These are phyloP conservation scores for Uria lomvia DNA, from an alignment of 2,113 vertebrate species.

Conservation along the genomic window DNA sequence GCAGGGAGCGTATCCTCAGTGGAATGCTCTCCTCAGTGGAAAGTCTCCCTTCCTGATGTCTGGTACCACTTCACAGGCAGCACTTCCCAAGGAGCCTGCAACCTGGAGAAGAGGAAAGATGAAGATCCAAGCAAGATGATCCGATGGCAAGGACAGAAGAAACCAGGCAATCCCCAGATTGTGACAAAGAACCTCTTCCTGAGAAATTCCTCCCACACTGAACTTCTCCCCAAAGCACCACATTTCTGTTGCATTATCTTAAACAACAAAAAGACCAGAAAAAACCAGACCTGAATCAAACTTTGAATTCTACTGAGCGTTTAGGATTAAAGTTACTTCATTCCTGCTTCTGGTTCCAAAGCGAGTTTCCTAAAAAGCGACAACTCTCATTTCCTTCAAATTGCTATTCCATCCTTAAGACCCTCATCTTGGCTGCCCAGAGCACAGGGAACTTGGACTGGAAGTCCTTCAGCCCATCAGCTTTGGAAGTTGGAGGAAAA, in stretches of 20 bases:
- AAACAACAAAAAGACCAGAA: not conserved
- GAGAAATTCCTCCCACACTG: not conserved
- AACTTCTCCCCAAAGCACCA: not conserved
- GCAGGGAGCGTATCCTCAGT: not conserved
- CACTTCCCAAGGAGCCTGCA: not conserved
- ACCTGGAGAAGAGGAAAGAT: not conserved
- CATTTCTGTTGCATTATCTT: not conserved
- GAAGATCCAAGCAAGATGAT: not conserved
- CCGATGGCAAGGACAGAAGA: not conserved
- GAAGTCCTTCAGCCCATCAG: not conserved
- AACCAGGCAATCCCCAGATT: not conserved
- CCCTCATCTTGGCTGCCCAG: not conserved
- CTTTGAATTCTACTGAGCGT: not conserved
- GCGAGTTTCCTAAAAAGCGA: not conserved
- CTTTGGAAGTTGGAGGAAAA: not conserved
- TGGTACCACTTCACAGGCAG: not conserved
- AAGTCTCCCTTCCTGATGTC: not conserved
- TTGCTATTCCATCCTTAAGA: not conserved
- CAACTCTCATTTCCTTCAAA: not conserved
- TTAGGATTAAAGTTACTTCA: not conserved
- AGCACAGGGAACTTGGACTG: not conserved
- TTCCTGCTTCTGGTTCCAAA: not conserved
- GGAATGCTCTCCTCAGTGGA: not conserved
- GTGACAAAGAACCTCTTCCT: not conserved
- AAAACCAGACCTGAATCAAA: not conserved